Conservation (phyloP, 2,113 vertebrate species). For the Clinocottus analis region DNA sequence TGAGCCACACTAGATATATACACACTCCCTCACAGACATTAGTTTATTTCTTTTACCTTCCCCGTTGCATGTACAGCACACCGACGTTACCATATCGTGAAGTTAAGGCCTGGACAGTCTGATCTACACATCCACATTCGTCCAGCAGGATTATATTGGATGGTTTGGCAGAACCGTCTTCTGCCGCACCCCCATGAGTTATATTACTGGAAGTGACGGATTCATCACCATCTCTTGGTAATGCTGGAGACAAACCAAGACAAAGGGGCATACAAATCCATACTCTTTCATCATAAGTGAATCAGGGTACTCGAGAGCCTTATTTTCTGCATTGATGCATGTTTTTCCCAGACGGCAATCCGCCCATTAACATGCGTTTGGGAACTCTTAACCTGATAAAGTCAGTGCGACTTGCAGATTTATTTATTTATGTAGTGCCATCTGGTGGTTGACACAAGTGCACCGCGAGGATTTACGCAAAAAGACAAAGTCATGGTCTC, state of each 20-base stretch:
- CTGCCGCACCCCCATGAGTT: slow-evolving; percentile 49
- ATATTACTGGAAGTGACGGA: slow-evolving; percentile 52
- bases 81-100: slow-evolving; percentile 62
- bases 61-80: slow-evolving; percentile 30
- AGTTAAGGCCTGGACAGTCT: slow-evolving; percentile 55
- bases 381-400: background rate
- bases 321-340: background rate
- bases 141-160: slow-evolving; percentile 47
- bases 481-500: slow-evolving; percentile 30
- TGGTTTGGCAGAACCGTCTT: slow-evolving; percentile 39
- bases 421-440: background rate
- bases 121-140: slow-evolving; percentile 63
- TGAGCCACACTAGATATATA: background rate
- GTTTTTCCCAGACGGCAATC: background rate
- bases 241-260: slow-evolving; percentile 9
- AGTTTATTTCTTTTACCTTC: background rate
- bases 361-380: background rate
- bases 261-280: slow-evolving; percentile 28
- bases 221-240: slow-evolving; percentile 42
- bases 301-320: background rate
- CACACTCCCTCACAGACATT: background rate
- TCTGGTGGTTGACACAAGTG: background rate
- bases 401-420: background rate
- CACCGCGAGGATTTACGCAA: background rate
- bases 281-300: slow-evolving; percentile 13